Base-by-base conservation (phyloP, 2,113 vertebrate genomes). In the Zosterops pallidus region DNA sequence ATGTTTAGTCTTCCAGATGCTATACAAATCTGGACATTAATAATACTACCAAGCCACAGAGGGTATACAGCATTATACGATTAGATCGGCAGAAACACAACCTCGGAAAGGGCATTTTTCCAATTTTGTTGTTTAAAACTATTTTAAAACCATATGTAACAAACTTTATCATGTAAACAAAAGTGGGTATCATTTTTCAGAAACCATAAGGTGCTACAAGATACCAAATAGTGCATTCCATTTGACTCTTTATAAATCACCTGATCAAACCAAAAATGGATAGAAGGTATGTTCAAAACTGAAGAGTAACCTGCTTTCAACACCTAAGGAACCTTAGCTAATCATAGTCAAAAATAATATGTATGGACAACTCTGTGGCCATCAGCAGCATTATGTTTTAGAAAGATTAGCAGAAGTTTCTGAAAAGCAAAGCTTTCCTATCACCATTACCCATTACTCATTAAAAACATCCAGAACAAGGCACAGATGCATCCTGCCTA, bases 151-250 rank as follows among this genome's bases (percentile, higher is more conserved):
- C 8, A 9, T n/a, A 31, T 15, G 52, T 49, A 65, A 55, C 14
- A 37, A 63, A 64, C 23, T 39, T 78, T 5, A 70, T 22, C 2
- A 57, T 5, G n/a, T n/a, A 56, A 78, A 62, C 17, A 62, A 25
- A 90, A 75, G 28, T 1, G 3, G 18, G 0, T 26, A 57, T 33
- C 2, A 13, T 47, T 83, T 55, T 67, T 35, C 65, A 72, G 26
- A 62, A 46, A 86, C 11, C 8, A 6, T 62, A 62, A 28, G 8
- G 37, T 14, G 8, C 23, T 57, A 1, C 14, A 65, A 63, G 42
- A 39, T 37, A 42, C 5, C 1, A 0, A 74, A 56, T 1, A 9
- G 0, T 57, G 28, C 26, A 49, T 75, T 75, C 11, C 12, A 49
- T n/a, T 42, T 46, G 10, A 64, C 18, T 50, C 17, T 22, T 67